phyloP scores from a whole-genome alignment of 1,140 invertebrate species.

The Drosophila equinoxialis region DNA sequence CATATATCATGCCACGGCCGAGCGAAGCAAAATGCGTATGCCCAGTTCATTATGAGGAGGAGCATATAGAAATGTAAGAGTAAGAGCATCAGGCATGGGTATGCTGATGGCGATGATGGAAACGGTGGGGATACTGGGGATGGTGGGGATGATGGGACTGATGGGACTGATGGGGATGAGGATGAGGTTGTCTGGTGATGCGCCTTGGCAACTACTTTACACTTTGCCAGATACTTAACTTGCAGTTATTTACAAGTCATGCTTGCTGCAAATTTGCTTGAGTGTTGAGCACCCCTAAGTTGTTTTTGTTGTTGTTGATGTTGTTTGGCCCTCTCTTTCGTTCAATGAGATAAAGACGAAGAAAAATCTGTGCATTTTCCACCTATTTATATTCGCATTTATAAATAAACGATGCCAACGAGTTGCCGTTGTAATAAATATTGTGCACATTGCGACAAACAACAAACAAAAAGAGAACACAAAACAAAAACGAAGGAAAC shows the following conservation, averaged over 20 bases:
- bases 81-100: neutral
- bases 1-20: slow-evolving; percentile 81
- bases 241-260: slow-evolving; percentile 82
- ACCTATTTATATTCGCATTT: slow-evolving; percentile 79
- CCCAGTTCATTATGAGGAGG: slow-evolving; percentile 73
- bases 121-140: slow-evolving; percentile 3
- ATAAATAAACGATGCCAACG: slow-evolving; percentile 77
- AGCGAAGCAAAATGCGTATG: slow-evolving; percentile 74
- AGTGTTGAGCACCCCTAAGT: slow-evolving; percentile 52
- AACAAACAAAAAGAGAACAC: slow-evolving; percentile 44
- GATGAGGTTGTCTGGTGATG: slow-evolving; percentile 39
- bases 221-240: slow-evolving; percentile 83
- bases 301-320: slow-evolving; percentile 37
- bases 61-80: slow-evolving; percentile 12
- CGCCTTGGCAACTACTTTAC: slow-evolving; percentile 80
- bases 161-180: slow-evolving; percentile 14
- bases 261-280: slow-evolving; percentile 81
- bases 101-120: neutral
- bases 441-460: slow-evolving; percentile 56
- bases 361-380: slow-evolving; percentile 73
- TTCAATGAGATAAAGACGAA: slow-evolving; percentile 41
- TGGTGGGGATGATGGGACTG: slow-evolving; percentile 28
- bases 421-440: slow-evolving; percentile 80
- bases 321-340: slow-evolving; percentile 4
- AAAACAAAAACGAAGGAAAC: neutral